Base-by-base conservation (phyloP, 1,140 invertebrate genomes). In the Adelges cooleyi region DNA sequence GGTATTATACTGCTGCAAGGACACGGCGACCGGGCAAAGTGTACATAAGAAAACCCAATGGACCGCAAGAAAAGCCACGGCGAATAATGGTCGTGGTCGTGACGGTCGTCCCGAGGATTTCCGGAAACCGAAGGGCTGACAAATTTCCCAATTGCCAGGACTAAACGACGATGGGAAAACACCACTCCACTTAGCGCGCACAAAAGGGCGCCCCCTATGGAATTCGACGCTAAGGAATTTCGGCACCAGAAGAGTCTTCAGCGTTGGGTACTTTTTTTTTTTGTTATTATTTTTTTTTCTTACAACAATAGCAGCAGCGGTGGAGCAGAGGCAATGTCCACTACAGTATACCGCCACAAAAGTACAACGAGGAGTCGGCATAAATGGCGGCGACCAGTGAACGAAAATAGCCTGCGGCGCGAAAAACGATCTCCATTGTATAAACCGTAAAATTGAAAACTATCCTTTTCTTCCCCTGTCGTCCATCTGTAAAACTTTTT, bases 351-450 rank as follows among this genome's bases (percentile, higher is more conserved):
- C 25, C n/a, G 8, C 50, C 10, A 8, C 15, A 15, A 15, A 13
- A n/a, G 15, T 27, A n/a, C 2, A 22, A 15, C 11, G 22, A 56
- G 15, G 38, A 18, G 38, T n/a, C n/a, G n/a, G n/a, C n/a, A n/a
- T n/a, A n/a, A 9, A 23, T 13, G 4, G 15, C 8, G 11, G 6
- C 13, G 38, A 15, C n/a, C n/a, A 33, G 51, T 13, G 29, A 36
- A 36, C 38, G 13, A 23, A 40, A 54, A 33, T 54, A n/a, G 54
- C 54, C 54, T 38, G 56, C 25, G 40, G 40, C 42, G 56, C 56
- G 56, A 46, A 48, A 62, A 62, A 62, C 56, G 56, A 62, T 62
- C 38, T 33, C 56, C 25, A 62, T 62, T 62, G 56, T 62, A 48
- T 46, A 46, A 33, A 11, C n/a, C 38, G 38, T 9, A 46, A 62